Base-by-base conservation (phyloP, 2,888 invertebrate genomes). In the Hetaerina titia region DNA sequence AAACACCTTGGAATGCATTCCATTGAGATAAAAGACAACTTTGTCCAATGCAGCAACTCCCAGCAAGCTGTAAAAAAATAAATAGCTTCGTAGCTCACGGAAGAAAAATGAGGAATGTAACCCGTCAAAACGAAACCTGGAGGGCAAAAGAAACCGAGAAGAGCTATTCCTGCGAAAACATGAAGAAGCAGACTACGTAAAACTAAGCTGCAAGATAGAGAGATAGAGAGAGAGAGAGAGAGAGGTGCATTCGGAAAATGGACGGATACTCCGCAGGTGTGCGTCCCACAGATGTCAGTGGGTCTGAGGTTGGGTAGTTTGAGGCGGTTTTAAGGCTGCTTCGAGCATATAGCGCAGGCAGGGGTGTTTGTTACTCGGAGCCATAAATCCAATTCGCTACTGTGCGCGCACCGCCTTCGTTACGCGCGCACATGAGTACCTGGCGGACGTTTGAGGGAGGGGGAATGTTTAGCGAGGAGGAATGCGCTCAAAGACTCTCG, bases 281-380 rank as follows among this genome's bases (percentile, higher is more conserved):
- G 81, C 81, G 81, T 81, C 81, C 81, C 81, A 22, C 81, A 31
- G 81, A 81, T 81, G 25, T 81, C 81, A 81, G 25, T 81, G 81
- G 81, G 45, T 25, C 31, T 81, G 31, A 13, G 13, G 31, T 22
- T 13, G 31, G 81, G 81, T 31, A 15, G 81, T 22, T n/a, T 4
- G 45, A 31, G 81, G 81, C 2, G 81, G 81, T 25, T 81, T 25
- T 31, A 13, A 69, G 69, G 69, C n/a, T 22, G 69, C 22, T 81
- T 25, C 81, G 4, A 31, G 25, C 11, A 81, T 25, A 69, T 69
- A 69, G 69, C 22, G 69, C 22, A 31, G 81, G 81, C 31, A 31
- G 81, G 81, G 81, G 81, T 22, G 81, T 69, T 22, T 69, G 69
- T 69, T 69, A 69, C 69, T 69, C 69, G 69, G 25, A 31, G 81